Base-by-base conservation (phyloP, 2,888 invertebrate genomes). In the Caenorhabditis sp. region DNA sequence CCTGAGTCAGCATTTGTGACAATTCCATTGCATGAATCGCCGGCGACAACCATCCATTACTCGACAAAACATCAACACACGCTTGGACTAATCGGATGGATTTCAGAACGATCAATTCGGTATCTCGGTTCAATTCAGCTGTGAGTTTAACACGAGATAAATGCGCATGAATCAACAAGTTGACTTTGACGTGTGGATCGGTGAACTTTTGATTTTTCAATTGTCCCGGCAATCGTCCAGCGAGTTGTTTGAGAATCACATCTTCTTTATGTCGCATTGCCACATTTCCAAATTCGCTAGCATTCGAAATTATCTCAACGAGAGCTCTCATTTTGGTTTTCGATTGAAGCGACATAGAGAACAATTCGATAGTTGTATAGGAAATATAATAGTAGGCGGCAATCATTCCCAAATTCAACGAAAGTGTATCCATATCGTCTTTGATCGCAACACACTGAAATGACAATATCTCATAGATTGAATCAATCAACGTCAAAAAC, bases 311-410 rank as follows among this genome's bases (percentile, higher is more conserved):
- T 88, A 99, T 99, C 90, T 99, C 99, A 84, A 99, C 90, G 10
- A 99, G 91, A 1, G 97, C 97, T 14, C 96, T 92, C 72, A 97
- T 94, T 90, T 99, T 99, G 0, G 97, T 99, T 90, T 97, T 99
- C 84, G 92, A 94, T 82, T 95, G 97, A 58, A 99, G 90, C 0
- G 97, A 97, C 86, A 97, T 91, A 87, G 95, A 95, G 91, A 99
- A 99, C 83, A 99, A 90, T 89, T 99, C 99, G 69, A 99, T 99
- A 0, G 99, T 99, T 0, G 97, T 96, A 86, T 99, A 99, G 89
- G 97, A 97, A 86, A 99, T 99, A 89, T 99, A 99, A 89, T 99
- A 99, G 89, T 99, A 99, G 0, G 97, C 96, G 0, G 99, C 97
- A 88, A 99, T 99, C 97, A 99, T 99, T 87, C 99, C 99, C 88